Conservation (phyloP, 2,888 invertebrate species). For the Cylloceria caligata region DNA sequence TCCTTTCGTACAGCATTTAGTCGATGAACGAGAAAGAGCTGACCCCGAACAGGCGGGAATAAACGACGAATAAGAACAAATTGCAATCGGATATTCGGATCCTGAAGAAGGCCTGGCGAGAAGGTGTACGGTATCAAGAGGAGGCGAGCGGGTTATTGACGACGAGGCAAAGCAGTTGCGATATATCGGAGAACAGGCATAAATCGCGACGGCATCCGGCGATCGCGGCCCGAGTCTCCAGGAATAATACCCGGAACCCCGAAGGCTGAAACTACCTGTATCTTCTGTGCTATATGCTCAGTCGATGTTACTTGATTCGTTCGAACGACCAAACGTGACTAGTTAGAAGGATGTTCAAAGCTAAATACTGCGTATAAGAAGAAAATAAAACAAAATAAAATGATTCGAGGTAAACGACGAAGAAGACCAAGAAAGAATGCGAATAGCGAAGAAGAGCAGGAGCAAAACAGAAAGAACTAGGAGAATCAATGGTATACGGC, state of each 20-base stretch:
- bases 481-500: slow-evolving; percentile 55
- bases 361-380: slow-evolving; percentile 7
- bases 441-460: slow-evolving; percentile 37
- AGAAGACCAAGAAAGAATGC: slow-evolving; percentile 5
- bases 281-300: slow-evolving; percentile 52
- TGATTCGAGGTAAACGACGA: slow-evolving; percentile 20
- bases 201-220: slow-evolving; percentile 73
- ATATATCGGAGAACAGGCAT: slow-evolving; percentile 78
- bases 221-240: slow-evolving; percentile 32
- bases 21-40: slow-evolving; percentile 42
- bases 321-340: slow-evolving; percentile 40
- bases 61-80: slow-evolving; percentile 78
- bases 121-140: slow-evolving; percentile 78
- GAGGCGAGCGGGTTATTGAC: slow-evolving; percentile 77
- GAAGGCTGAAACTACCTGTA: slow-evolving; percentile 37
- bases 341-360: slow-evolving; percentile 50
- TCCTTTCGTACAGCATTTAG: slow-evolving; percentile 34
- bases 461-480: slow-evolving; percentile 60
- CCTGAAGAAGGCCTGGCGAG: slow-evolving; percentile 74
- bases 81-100: slow-evolving; percentile 81
- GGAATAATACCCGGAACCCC: slow-evolving; percentile 36
- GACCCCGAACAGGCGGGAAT: slow-evolving; percentile 46
- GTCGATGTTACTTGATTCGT: slow-evolving; percentile 51
- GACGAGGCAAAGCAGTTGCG: slow-evolving; percentile 77
- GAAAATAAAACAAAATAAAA: slow-evolving; percentile 37